Conservation (phyloP, 2,113 vertebrate genomes). For the Catharus minimus region DNA sequence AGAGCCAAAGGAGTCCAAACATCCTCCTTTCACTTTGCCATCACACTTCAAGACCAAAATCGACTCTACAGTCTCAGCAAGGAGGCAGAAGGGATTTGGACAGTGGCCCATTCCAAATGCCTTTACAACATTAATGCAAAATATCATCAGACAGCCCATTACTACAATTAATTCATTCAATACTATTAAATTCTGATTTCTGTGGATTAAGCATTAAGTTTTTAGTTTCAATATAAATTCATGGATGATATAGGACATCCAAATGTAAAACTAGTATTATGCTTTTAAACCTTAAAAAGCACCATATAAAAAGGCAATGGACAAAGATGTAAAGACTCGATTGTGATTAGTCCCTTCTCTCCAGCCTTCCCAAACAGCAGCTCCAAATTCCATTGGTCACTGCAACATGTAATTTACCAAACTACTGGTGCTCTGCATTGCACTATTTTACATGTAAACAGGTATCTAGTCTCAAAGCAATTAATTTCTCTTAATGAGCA, state of each 20-base stretch:
- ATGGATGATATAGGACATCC: not conserved
- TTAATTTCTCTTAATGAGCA: not conserved
- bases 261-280: not conserved
- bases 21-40: not conserved
- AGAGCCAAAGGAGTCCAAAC: not conserved
- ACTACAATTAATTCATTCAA: not conserved
- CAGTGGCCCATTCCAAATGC: not conserved
- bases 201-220: not conserved
- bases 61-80: not conserved
- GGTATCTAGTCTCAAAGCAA: not conserved
- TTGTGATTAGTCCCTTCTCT: not conserved
- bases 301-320: not conserved
- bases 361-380: not conserved
- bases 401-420: not conserved
- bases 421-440: not conserved
- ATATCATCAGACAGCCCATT: not conserved
- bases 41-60: not conserved
- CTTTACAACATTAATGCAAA: not conserved
- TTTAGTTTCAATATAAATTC: not conserved
- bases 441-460: not conserved
- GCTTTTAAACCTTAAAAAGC: not conserved
- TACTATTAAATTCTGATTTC: not conserved
- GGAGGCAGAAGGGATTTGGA: not conserved
- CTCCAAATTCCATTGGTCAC: not conserved
- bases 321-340: not conserved